Percentiles rank a stretch among this genome's conserved stretches.
Conservation (phyloP, 1,140 invertebrate genomes). For the Heliconius himera region DNA sequence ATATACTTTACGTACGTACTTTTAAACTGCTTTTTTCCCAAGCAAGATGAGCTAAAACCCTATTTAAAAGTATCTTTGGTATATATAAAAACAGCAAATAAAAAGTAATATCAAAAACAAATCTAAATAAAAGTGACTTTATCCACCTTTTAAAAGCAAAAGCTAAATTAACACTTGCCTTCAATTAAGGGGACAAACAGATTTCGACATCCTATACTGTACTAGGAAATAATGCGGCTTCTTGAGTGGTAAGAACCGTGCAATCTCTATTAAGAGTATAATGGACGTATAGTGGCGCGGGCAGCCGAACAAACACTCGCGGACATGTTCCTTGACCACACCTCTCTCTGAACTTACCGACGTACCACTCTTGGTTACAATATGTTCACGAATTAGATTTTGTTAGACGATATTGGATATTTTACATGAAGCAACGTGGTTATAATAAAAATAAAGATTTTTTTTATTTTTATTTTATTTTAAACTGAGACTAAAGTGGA, state of each 20-base stretch:
- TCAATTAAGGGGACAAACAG: conserved; percentile 27
- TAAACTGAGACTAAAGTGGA: too few relatives aligned
- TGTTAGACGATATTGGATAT: neutral
- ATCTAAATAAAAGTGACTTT: neutral
- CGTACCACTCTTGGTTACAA: conserved; percentile 21
- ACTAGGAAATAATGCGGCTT: conserved; percentile 38
- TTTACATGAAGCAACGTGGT: too few relatives aligned
- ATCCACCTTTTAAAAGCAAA: conserved; percentile 8
- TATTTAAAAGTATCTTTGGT: too few relatives aligned
- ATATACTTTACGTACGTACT: too few relatives aligned
- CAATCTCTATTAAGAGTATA: conserved; percentile 39
- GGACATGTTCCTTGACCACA: conserved; percentile 8
- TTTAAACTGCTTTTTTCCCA: too few relatives aligned
- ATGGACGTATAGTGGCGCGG: conserved; percentile 30
- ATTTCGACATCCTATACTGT: conserved; percentile 35
- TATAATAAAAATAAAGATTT: too few relatives aligned
- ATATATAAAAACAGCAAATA: neutral
- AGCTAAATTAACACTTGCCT: conserved; percentile 17
- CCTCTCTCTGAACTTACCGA: conserved; percentile 37
- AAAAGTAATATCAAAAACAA: too few relatives aligned
- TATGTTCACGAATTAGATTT: neutral
- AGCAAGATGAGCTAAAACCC: too few relatives aligned
- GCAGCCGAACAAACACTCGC: conserved; percentile 30
- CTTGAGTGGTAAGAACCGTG: conserved; percentile 38
- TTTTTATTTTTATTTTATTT: too few relatives aligned